Evolutionary conservation across 2,888 invertebrate species (phyloP).

Genomic region (Apodemia zela): DNA sequence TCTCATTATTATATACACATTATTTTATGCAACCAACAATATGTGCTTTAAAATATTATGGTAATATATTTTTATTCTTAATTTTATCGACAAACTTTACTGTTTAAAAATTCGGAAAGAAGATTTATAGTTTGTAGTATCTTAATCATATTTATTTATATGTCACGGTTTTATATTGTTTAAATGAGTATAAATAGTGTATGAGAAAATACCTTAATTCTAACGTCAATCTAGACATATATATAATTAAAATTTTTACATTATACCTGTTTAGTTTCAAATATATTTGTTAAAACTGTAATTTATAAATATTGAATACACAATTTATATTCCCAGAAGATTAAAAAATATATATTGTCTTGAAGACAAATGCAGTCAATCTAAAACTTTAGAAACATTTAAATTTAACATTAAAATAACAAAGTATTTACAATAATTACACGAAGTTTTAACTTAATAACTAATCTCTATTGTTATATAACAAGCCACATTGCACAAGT

Average conservation of each 20-base stretch:
- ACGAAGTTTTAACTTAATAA: slow-evolving; percentile 49
- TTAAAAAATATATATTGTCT: slow-evolving; percentile 17
- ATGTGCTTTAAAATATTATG: too few relatives aligned
- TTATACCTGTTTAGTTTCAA: not conserved
- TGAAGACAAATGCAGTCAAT: slow-evolving; percentile 14
- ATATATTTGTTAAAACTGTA: not conserved
- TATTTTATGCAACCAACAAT: too few relatives aligned
- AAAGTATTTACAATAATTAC: slow-evolving; percentile 61
- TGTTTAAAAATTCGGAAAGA: too few relatives aligned
- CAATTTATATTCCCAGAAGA: not conserved
- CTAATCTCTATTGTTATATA: slow-evolving; percentile 47
- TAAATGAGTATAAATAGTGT: not conserved
- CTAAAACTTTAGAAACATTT: slow-evolving; percentile 16
- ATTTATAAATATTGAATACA: not conserved
- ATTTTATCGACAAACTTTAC: too few relatives aligned
- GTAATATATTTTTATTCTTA: too few relatives aligned
- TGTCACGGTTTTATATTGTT: not conserved
- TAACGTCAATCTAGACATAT: slow-evolving; percentile 1
- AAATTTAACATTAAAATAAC: slow-evolving; percentile 33
- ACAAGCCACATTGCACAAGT: slow-evolving; percentile 62
- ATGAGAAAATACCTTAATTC: not conserved
- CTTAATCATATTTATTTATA: too few relatives aligned
- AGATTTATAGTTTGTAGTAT: too few relatives aligned
- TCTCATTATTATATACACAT: too few relatives aligned
- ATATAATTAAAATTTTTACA: not conserved